A percentile compares a stretch with the other conserved stretches of the same genome.
Evolutionary conservation across 2,888 invertebrate species (phyloP).

Genomic region (Lochmaea crataegi): DNA sequence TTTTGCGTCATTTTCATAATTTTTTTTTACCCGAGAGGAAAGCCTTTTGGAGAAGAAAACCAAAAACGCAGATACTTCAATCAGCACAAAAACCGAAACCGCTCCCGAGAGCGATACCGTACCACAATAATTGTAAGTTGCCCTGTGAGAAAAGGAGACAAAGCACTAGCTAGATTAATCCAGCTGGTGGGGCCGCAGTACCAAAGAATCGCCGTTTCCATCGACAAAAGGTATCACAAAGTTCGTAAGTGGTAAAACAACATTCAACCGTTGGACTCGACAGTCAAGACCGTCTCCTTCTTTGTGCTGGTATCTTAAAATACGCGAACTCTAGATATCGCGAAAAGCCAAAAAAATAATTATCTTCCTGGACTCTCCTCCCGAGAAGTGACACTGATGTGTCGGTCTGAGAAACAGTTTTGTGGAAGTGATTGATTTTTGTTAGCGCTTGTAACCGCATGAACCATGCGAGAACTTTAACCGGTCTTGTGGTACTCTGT

Average conservation of each 20-base stretch:
- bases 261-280: conserved; percentile 24
- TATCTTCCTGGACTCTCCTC: conserved; percentile 7
- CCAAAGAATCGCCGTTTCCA: background rate
- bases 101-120: no score
- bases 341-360: background rate
- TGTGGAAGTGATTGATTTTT: conserved; percentile 28
- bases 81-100: no score
- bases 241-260: background rate
- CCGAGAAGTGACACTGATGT: background rate
- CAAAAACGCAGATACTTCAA: no score
- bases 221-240: conserved; percentile 3
- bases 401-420: conserved; percentile 16
- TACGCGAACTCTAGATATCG: conserved; percentile 16
- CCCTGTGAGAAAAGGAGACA: background rate
- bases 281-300: conserved; percentile 50
- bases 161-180: background rate
- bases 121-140: no score
- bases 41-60: no score
- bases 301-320: conserved; percentile 29
- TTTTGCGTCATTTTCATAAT: no score
- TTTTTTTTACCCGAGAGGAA: no score
- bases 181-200: background rate
- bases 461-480: conserved; percentile 37
- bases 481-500: conserved; percentile 48
- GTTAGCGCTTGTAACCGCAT: conserved; percentile 31